Base-by-base conservation (phyloP, 2,888 invertebrate genomes). In the Drosophila emarginata region DNA sequence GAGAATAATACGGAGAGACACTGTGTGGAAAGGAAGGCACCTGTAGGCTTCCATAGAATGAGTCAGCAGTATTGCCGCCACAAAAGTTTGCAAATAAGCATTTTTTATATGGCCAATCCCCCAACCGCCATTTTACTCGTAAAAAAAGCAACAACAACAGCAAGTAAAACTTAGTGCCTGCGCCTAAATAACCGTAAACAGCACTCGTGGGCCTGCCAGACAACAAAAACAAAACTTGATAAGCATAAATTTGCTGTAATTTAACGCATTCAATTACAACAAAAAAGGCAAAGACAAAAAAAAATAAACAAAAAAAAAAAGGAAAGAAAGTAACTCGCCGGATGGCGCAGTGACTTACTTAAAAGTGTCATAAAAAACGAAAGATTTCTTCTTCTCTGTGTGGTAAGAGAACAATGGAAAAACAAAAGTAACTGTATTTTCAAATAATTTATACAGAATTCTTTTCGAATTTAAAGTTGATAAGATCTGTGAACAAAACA, bases 241-340 rank as follows among this genome's bases (percentile, higher is more conserved):
- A 86, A 80, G 80, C 86, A 82, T 82, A 86, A 83, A 86, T 86
- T 82, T 72, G 54, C 54, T 54, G 86, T 85, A 81, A 81, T 81
- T 81, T 86, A 81, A 81, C 80, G 83, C 81, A 69, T 86, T 86
- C 86, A 86, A 80, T 82, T 86, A 86, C 86, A 83, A 67, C 76
- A 79, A 15, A 54, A 28, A 54, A 53, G 23, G 2, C 7, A 21
- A 11, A 11, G 23, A 53, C 7, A 53, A 32, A 15, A 54, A 36
- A 45, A 58, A 61, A 45, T 36, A 69, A 32, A 14, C 14, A 52
- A 26, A 7, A 11, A 54, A 15, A 54, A 32, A 32, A 18, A 18
- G 1, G 26, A 32, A 32, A 54, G 28, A 40, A 58, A 68, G 45
- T 54, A 69, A 50, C 64, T 76, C 66, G 74, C 58, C 68, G 80